phyloP scores from a whole-genome alignment of 2,888 invertebrate species.

The Cephus spinipes region DNA sequence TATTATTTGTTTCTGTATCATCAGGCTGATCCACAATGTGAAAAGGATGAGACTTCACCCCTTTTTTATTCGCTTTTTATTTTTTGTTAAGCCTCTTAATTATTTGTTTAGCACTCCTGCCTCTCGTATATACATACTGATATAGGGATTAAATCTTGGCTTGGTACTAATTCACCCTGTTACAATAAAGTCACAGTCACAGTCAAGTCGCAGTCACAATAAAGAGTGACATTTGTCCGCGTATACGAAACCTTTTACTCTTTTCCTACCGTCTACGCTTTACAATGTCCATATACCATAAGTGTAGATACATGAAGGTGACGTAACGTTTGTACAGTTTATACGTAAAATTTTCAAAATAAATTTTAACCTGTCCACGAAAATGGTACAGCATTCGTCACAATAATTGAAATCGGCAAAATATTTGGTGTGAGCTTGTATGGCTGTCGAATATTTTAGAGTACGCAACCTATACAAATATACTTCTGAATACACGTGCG shows the following conservation, averaged over 20 bases:
- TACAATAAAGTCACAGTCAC: too few relatives aligned
- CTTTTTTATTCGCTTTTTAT: neutral
- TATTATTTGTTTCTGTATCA: neutral
- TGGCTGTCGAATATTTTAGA: neutral
- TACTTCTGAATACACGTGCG: neutral
- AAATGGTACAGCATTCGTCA: neutral
- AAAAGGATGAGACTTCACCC: neutral
- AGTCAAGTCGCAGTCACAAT: neutral
- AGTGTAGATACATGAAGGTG: too few relatives aligned
- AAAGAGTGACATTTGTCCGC: neutral
- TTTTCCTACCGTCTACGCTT: too few relatives aligned
- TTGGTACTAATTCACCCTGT: neutral
- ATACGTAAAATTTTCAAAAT: neutral
- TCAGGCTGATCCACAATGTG: neutral
- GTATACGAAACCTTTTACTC: neutral
- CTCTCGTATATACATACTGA: neutral
- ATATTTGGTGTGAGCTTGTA: neutral
- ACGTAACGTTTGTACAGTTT: neutral
- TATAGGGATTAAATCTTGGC: neutral
- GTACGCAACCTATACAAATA: neutral
- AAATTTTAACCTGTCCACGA: neutral
- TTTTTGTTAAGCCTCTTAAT: neutral
- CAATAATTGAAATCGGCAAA: neutral
- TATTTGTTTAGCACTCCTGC: neutral
- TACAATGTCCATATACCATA: too few relatives aligned